Conservation (phyloP, 2,113 vertebrate species). For the Delphinapterus leucas region DNA sequence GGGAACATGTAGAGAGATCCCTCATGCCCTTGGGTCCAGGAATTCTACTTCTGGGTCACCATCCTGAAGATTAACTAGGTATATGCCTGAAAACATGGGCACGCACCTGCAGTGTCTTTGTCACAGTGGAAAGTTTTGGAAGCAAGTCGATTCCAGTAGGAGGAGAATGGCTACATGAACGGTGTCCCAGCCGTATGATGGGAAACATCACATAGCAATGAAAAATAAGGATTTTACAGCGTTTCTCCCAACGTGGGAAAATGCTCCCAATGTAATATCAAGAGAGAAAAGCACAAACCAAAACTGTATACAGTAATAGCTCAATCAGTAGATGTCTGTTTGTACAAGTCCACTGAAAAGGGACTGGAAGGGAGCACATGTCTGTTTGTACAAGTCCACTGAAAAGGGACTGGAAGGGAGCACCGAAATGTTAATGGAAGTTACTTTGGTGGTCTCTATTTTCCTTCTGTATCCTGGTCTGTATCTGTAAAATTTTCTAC, state of each 20-base stretch:
- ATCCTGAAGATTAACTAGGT: background rate
- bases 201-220: background rate
- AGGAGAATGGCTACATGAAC: background rate
- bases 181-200: fast-evolving
- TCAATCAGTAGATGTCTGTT: fast-evolving
- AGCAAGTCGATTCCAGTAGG: background rate
- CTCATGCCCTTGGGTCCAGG: background rate
- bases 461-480: fast-evolving
- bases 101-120: fast-evolving
- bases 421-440: fast-evolving
- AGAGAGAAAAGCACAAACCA: background rate
- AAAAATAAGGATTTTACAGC: fast-evolving
- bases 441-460: background rate
- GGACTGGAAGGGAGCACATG: too few species aligned
- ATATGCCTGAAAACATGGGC: fast-evolving
- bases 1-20: fast-evolving
- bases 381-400: background rate
- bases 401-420: background rate
- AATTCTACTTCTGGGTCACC: background rate
- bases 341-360: too few species aligned
- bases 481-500: background rate
- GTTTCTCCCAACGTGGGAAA: background rate
- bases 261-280: background rate
- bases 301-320: fast-evolving
- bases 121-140: background rate